Percentiles rank a stretch among this genome's conserved stretches.
Evolutionary conservation across 1,140 invertebrate genomes (phyloP).

Genomic region (Aphis gossypii): DNA sequence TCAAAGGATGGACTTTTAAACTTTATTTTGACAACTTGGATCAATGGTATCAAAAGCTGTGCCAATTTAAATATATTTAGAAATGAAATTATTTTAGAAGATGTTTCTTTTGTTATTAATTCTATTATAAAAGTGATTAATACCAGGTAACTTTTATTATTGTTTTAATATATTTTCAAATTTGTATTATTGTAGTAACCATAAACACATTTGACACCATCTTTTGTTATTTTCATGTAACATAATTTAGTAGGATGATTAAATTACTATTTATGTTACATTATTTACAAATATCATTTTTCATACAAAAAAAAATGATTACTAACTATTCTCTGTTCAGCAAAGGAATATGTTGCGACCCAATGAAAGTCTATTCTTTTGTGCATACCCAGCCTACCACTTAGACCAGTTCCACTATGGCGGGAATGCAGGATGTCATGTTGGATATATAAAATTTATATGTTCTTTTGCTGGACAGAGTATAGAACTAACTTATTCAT

Average conservation of each 20-base stretch:
- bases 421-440: too few relatives aligned
- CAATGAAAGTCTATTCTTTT: too few relatives aligned
- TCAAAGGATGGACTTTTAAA: background rate
- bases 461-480: too few relatives aligned
- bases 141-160: conserved; percentile 37
- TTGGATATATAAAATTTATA: too few relatives aligned
- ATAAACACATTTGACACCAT: background rate
- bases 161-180: background rate
- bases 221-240: background rate
- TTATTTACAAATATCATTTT: background rate
- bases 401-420: too few relatives aligned
- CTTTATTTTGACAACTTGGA: conserved; percentile 31
- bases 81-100: conserved; percentile 38
- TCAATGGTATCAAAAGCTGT: conserved; percentile 36
- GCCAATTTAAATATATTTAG: background rate
- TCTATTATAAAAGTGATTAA: background rate
- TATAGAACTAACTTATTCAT: background rate
- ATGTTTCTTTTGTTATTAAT: conserved; percentile 40
- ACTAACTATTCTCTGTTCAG: background rate
- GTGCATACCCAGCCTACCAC: too few relatives aligned
- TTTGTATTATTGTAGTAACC: background rate
- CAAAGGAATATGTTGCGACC: too few relatives aligned
- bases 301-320: background rate
- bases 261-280: background rate
- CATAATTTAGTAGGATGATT: background rate